These are phyloP conservation scores for Calephelis virginiensis DNA, from an alignment of 1,140 invertebrate species.

Conservation along the genomic window DNA sequence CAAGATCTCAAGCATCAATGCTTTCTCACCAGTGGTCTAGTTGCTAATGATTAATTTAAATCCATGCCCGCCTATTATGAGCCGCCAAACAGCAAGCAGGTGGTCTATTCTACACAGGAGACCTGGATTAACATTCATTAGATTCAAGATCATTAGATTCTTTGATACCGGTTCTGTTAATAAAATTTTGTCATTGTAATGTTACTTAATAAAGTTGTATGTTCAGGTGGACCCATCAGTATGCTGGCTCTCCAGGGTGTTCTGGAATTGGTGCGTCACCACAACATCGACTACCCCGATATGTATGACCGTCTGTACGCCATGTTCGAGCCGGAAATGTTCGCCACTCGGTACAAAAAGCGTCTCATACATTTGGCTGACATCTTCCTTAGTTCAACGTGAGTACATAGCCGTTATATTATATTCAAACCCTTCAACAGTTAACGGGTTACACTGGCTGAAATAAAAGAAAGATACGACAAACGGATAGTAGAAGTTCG, in stretches of 20 bases:
- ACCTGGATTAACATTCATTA: too few species aligned
- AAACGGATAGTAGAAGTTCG: too few species aligned
- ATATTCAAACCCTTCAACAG: too few species aligned
- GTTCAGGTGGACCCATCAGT: slow-evolving; percentile 89
- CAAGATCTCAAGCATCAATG: too few species aligned
- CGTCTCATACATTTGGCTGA: slow-evolving; percentile 92
- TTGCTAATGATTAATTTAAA: too few species aligned
- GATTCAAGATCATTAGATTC: neutral
- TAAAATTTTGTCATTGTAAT: slow-evolving; percentile 1
- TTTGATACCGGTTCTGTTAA: neutral
- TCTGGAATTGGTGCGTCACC: slow-evolving; percentile 92
- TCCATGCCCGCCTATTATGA: too few species aligned
- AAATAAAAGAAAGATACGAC: too few species aligned
- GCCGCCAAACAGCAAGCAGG: too few species aligned
- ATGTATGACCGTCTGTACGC: slow-evolving; percentile 96
- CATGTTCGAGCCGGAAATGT: slow-evolving; percentile 93
- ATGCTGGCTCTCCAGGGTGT: slow-evolving; percentile 95
- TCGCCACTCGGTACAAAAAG: slow-evolving; percentile 93
- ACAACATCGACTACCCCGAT: slow-evolving; percentile 97
- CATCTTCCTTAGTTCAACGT: slow-evolving; percentile 95
- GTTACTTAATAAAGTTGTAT: neutral
- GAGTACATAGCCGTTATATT: slow-evolving; percentile 71
- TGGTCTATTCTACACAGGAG: too few species aligned
- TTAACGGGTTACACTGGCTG: too few species aligned
- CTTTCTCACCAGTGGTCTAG: too few species aligned